Evolutionary conservation across 2,797 vertebrate genomes (phyloP).

Genomic region (Poeciliopsis presidionis): DNA sequence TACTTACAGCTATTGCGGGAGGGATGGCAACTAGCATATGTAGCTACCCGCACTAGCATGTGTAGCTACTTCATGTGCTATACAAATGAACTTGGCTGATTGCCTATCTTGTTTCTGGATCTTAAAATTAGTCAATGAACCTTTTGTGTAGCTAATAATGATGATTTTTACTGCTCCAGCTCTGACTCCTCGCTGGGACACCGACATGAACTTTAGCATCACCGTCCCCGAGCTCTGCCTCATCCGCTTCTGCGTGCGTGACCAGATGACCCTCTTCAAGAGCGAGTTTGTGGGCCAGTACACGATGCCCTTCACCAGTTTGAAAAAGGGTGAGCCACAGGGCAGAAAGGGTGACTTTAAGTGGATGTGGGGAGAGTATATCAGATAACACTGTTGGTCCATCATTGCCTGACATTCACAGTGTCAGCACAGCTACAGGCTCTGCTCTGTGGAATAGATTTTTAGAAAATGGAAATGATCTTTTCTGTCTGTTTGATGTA

Average conservation of each 20-base stretch:
- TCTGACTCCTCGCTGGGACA: slow-evolving; percentile 85
- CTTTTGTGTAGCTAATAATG: neutral
- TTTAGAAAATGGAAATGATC: slow-evolving; percentile 8
- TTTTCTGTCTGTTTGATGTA: slow-evolving; percentile 7
- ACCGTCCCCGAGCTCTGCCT: slow-evolving; percentile 85
- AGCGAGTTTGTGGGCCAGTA: slow-evolving; percentile 89
- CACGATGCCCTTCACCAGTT: slow-evolving; percentile 85
- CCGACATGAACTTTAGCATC: slow-evolving; percentile 82
- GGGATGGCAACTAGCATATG: too few relatives aligned
- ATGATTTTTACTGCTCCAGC: slow-evolving; percentile 64
- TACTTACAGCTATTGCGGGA: too few relatives aligned
- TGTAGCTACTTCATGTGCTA: too few relatives aligned
- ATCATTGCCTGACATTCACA: slow-evolving; percentile 43
- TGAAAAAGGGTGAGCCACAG: slow-evolving; percentile 85
- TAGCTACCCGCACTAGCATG: too few relatives aligned
- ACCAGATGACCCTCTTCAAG: slow-evolving; percentile 73
- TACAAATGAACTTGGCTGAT: too few relatives aligned
- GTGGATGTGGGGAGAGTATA: slow-evolving; percentile 41
- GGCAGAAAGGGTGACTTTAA: neutral
- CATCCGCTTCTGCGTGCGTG: slow-evolving; percentile 85
- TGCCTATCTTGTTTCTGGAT: neutral
- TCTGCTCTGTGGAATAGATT: slow-evolving; percentile 14
- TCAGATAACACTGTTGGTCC: slow-evolving; percentile 44
- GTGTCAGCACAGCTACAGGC: slow-evolving; percentile 62
- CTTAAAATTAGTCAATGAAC: neutral